These are phyloP conservation scores for Tokudaia tokunoshimensis DNA, from an alignment of 2,797 vertebrate species.

Conservation along the genomic window DNA sequence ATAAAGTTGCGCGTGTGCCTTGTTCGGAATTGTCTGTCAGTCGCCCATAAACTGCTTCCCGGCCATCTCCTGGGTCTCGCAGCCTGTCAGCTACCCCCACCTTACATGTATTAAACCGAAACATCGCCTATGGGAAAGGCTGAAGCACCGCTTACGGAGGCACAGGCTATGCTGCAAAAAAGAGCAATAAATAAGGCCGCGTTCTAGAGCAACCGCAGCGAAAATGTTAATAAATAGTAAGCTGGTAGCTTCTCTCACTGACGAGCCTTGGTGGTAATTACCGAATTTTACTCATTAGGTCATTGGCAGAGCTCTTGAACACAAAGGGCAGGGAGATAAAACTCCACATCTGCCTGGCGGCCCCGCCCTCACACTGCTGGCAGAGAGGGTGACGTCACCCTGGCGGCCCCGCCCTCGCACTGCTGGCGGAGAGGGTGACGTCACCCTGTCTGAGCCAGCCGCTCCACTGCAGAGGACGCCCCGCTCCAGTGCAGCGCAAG, in stretches of 20 bases:
- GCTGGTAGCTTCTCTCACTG: conserved; percentile 20
- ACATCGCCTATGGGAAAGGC: neutral
- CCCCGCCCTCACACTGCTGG: neutral
- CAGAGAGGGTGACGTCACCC: conserved; percentile 81
- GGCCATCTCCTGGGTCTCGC: conserved; percentile 41
- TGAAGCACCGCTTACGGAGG: neutral
- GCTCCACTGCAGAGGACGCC: conserved; percentile 72
- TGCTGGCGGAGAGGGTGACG: conserved; percentile 82
- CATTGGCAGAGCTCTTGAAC: conserved; percentile 28
- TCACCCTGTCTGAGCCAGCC: conserved; percentile 84
- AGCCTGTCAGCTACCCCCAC: conserved; percentile 59
- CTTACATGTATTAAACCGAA: conserved; percentile 61
- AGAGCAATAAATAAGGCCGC: neutral
- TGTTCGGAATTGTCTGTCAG: neutral
- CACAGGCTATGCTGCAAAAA: conserved; percentile 30
- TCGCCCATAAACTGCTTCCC: neutral
- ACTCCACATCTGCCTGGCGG: conserved; percentile 46
- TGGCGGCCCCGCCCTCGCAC: neutral
- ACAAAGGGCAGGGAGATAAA: conserved; percentile 72
- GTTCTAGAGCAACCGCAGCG: conserved; percentile 24
- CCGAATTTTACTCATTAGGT: conserved; percentile 62
- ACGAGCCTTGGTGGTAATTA: conserved; percentile 38
- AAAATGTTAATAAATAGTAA: conserved; percentile 14
- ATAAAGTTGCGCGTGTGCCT: neutral
- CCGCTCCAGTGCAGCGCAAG: neutral